phyloP scores from a whole-genome alignment of 2,888 invertebrate species.

The Pachymerium ferrugineum region DNA sequence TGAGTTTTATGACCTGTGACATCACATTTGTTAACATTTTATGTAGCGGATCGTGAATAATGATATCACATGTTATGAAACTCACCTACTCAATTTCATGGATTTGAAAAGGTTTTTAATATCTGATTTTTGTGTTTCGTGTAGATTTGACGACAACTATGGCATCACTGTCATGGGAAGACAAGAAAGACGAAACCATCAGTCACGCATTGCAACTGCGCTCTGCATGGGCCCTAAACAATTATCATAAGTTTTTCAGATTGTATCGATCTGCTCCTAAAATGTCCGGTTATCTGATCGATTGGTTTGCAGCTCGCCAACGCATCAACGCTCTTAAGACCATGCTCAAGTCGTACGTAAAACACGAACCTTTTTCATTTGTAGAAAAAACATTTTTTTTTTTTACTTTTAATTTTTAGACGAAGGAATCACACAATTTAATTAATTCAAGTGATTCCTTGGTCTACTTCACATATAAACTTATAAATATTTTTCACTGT shows the following conservation, averaged over 20 bases:
- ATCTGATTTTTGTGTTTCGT: too few relatives aligned
- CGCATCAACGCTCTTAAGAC: conserved; percentile 83
- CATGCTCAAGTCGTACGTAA: conserved; percentile 95
- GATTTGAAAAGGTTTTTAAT: too few relatives aligned
- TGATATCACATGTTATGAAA: too few relatives aligned
- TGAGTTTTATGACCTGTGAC: too few relatives aligned
- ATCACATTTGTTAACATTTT: too few relatives aligned
- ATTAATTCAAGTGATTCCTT: too few relatives aligned
- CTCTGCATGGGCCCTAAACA: conserved; percentile 87
- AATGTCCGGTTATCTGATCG: conserved; percentile 95
- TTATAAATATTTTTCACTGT: too few relatives aligned
- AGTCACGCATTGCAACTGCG: conserved; percentile 79
- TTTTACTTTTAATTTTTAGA: conserved; percentile 42
- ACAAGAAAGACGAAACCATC: conserved; percentile 74
- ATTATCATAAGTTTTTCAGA: conserved; percentile 87
- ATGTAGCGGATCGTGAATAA: too few relatives aligned
- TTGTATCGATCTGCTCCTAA: conserved; percentile 82
- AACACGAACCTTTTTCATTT: not conserved
- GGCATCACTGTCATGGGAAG: conserved; percentile 68
- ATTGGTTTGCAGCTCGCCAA: conserved; percentile 96
- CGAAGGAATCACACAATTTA: not conserved
- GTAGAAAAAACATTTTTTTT: not conserved
- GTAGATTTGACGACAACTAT: conserved; percentile 89
- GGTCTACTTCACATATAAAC: too few relatives aligned
- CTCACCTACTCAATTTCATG: too few relatives aligned